Evolutionary conservation across 1,140 invertebrate species (phyloP), one percentile per base, ranked within the genome.

Genomic region (Diorhabda carinulata): DNA sequence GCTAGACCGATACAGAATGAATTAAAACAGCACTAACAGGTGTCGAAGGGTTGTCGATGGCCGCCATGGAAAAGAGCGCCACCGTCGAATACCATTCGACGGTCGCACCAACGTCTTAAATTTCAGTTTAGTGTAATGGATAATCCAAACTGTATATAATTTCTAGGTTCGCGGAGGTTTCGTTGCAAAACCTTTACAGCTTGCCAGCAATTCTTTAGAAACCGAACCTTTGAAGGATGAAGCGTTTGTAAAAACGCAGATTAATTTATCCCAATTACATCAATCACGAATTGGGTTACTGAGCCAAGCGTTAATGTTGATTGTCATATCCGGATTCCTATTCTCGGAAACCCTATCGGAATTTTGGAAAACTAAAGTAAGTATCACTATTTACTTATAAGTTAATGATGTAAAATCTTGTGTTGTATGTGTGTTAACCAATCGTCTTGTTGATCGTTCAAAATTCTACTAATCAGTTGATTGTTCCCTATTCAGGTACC

Each of bases 281-380:
- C 94, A 97, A 81, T 96, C 94, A 4, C 85, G 94, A 60, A 83
- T 96, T 57, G 95, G 95, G 40, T 86, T 97, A 59, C 80, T 97
- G 57, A 92, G 91, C 68, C 94, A 96, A 84, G 95, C 94, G 5
- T 86, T 93, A 63, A 88, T 89, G 87, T 84, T 96, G 3, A 91
- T 96, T 68, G 88, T 94, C 68, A 91, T 95, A 67, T 91, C 93
- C 43, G 88, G 92, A 40, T 96, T 97, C 83, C 86, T 98, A 3
- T 90, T 94, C 71, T 94, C 92, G 7, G 95, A 97, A 80, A 95
- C 93, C 1, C 84, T 95, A 61, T 92, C 92, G 69, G 91, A 94
- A 83, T 92, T 95, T 80, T 97, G 94, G 94, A 96, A 95, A 82
- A 88, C 90, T 57, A 94, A 93, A 91, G 93, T 70, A 63, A 43